Base-by-base conservation (phyloP, 2,113 vertebrate genomes). In the Castor canadensis region DNA sequence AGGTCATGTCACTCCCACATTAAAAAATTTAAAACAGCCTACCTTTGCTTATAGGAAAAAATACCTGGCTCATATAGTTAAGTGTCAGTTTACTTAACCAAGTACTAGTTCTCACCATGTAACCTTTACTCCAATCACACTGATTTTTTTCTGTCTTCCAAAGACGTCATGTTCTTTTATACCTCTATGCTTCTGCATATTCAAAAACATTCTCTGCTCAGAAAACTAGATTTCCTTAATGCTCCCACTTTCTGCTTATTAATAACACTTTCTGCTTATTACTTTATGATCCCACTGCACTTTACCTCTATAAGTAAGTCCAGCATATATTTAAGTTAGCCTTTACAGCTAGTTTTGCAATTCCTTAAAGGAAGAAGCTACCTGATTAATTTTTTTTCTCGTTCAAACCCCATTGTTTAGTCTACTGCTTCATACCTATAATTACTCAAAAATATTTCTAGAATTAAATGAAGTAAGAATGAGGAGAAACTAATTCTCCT, bases 391-490 rank as follows among this genome's bases (percentile, higher is more conserved):
- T 82, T 89, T 67, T 79, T 47, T n/a, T 12, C 13, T 71, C 11
- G 72, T 38, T 22, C 32, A 19, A 81, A 10, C 17, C 32, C 69
- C 16, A 76, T 38, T 45, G 47, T 72, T 40, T 40, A 49, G 43
- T 54, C 5, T 81, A 83, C 35, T 60, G 69, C 30, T 86, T 93
- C 17, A 30, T 9, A 82, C 19, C 24, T 93, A 71, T 64, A 28
- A 30, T 69, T 93, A 95, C 15, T 92, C 19, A 95, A 83, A 81
- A 87, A 62, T 24, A 87, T 52, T 38, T 92, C 35, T 79, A 86
- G 9, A 86, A 88, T 85, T 89, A 20, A 75, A 69, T 62, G 28
- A 45, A 6, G 4, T 52, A 79, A 89, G 28, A 69, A 52, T 76
- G 24, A 89, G 9, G 3, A 83, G 15, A 86, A 76, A 83, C 35